Evolutionary conservation across 2,888 invertebrate species (phyloP), one percentile per base, ranked within the genome.

Genomic region (Panopea generosa): DNA sequence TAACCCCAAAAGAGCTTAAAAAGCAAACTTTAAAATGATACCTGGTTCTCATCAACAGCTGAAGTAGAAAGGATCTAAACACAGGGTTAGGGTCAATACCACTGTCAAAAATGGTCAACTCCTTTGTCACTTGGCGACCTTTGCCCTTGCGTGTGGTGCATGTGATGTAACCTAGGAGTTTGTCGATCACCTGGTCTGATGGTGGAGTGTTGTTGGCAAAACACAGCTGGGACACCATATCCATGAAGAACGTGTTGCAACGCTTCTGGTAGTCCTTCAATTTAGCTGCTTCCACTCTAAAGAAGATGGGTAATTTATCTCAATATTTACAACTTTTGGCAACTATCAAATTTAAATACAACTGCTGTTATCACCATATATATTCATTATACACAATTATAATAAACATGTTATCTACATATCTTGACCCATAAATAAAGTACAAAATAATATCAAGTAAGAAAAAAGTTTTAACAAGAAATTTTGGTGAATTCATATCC

Each of bases 61-160:
- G 87, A 6, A 90, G 78, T 26, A 89, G 70, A 57, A 89, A 88
- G 4, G 88, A 89, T 33, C 90, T 68, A 6, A 90, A 83, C 1
- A 90, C 89, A n/a, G 89, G 90, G 11, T 55, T 43, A 6, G 88
- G 88, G 68, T 89, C 89, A 66, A 90, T 83, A 29, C 84, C 72
- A 47, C 87, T 88, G 50, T 85, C 81, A 57, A 87, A 84, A 60
- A 89, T 79, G 7, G 83, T 83, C 86, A 90, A 71, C 26, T 83
- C 73, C 60, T 84, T 85, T 9, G 87, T 87, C 7, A 72, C 26
- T 4, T 53, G 66, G 3, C 26, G 53, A n/a, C 29, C 49, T 16
- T 60, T 55, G 24, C 20, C 16, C n/a, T 61, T 40, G 22, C 45
- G 24, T 9, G 73, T 49, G 52, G 65, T 69, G 26, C 59, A 62